phyloP scores from a whole-genome alignment of 1,140 invertebrate species.

The Pogonomyrmex californicus region DNA sequence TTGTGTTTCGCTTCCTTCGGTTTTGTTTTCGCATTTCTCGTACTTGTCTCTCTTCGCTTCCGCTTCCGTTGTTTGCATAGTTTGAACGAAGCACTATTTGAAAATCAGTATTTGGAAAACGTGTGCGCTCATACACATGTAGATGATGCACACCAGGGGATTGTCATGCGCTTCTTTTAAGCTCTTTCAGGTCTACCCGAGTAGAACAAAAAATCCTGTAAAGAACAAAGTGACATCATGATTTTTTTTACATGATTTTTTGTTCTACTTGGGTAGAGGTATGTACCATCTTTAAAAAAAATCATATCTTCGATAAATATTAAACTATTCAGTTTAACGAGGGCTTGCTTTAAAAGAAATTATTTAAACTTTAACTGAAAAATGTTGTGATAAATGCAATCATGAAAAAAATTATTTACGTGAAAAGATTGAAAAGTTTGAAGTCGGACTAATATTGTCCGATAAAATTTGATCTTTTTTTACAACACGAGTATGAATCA shows the following conservation, averaged over 20 bases:
- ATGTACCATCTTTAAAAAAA: too few species aligned
- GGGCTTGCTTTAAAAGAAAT: not conserved
- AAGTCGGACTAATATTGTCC: too few species aligned
- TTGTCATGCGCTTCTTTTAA: constrained; percentile 10
- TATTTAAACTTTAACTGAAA: not conserved
- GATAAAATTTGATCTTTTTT: too few species aligned
- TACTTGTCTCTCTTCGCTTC: constrained; percentile 22
- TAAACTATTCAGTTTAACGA: too few species aligned
- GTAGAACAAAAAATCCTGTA: too few species aligned
- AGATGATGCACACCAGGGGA: not conserved
- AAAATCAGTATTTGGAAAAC: constrained; percentile 72
- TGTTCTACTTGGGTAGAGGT: too few species aligned
- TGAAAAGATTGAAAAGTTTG: too few species aligned
- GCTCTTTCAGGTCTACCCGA: not conserved
- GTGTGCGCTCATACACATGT: not conserved
- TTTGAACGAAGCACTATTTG: constrained; percentile 67
- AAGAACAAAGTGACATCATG: too few species aligned
- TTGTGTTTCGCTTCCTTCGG: constrained; percentile 31
- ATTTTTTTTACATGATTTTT: too few species aligned
- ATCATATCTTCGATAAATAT: too few species aligned
- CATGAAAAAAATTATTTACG: too few species aligned
- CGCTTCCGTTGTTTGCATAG: constrained; percentile 61
- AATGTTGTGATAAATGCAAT: not conserved
- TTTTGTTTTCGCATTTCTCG: constrained; percentile 46
- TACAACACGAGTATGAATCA: too few species aligned